phyloP scores from a whole-genome alignment of 2,888 invertebrate species.

The Iphiclides podalirius region DNA sequence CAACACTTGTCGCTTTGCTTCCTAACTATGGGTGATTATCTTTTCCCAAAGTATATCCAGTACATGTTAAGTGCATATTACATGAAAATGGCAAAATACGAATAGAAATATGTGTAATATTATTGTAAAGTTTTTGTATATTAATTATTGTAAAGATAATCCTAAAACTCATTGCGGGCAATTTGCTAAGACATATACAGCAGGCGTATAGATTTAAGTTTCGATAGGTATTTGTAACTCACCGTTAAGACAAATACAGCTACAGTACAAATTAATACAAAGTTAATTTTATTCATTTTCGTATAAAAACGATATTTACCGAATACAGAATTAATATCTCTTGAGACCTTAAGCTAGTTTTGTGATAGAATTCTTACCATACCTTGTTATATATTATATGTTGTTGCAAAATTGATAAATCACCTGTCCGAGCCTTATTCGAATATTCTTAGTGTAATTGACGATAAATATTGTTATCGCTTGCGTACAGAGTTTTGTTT shows the following conservation, averaged over 20 bases:
- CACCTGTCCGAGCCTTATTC: neutral
- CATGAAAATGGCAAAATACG: no score
- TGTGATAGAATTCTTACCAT: constrained; percentile 12
- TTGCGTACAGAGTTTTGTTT: constrained; percentile 10
- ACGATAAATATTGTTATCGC: constrained; percentile 17
- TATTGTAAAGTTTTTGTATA: no score
- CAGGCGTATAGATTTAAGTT: no score
- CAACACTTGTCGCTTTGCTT: no score
- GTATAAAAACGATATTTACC: constrained; percentile 34
- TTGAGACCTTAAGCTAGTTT: constrained; percentile 16
- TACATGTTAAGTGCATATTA: no score
- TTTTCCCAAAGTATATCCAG: no score
- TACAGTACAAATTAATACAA: constrained; percentile 32
- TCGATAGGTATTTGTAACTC: constrained; percentile 31
- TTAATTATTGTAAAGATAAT: no score
- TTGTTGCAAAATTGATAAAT: constrained; percentile 18
- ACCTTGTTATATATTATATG: constrained; percentile 17
- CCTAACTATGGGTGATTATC: no score
- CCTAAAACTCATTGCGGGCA: no score
- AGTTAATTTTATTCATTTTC: constrained; percentile 36
- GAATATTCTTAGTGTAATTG: constrained; percentile 7
- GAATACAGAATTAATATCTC: constrained; percentile 24
- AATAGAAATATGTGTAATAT: no score
- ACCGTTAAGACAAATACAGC: constrained; percentile 43
- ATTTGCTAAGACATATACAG: no score